Evolutionary conservation across 1,140 invertebrate species (phyloP).

Genomic region (Drosophila jambulina): DNA sequence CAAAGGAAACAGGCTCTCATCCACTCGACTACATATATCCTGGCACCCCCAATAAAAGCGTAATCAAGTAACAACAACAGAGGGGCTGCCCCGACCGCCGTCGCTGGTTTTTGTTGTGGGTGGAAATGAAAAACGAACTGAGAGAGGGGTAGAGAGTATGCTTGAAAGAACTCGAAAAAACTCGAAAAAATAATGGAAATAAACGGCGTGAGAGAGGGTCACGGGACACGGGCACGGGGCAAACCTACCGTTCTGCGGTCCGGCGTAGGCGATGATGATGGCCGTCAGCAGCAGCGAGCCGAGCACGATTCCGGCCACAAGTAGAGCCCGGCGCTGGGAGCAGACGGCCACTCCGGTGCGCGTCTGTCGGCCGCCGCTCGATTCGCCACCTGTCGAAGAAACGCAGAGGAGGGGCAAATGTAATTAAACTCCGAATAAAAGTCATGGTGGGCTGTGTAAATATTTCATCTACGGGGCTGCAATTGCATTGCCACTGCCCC

Average conservation of each 20-base stretch:
- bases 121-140: conserved; percentile 46
- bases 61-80: conserved; percentile 46
- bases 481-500: conserved; percentile 46
- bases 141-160: conserved; percentile 18
- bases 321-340: conserved; percentile 93
- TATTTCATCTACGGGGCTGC: conserved; percentile 45
- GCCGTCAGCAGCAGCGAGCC: conserved; percentile 92
- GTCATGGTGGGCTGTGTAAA: conserved; percentile 33
- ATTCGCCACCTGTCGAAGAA: conserved; percentile 87
- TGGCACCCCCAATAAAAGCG: conserved; percentile 38
- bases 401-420: conserved; percentile 36
- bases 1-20: conserved; percentile 12
- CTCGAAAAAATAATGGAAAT: conserved; percentile 57
- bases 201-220: conserved; percentile 29
- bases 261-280: conserved; percentile 95
- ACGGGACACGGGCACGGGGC: conserved; percentile 48
- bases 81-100: not conserved
- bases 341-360: conserved; percentile 93
- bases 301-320: conserved; percentile 91
- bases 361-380: conserved; percentile 91
- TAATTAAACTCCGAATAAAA: conserved; percentile 65
- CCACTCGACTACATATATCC: conserved; percentile 48
- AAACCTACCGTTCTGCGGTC: conserved; percentile 87
- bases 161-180: conserved; percentile 37
- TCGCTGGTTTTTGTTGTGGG: conserved; percentile 15